phyloP scores from a whole-genome alignment of 1,140 invertebrate species.

The Gonioctena quinquepunctata region DNA sequence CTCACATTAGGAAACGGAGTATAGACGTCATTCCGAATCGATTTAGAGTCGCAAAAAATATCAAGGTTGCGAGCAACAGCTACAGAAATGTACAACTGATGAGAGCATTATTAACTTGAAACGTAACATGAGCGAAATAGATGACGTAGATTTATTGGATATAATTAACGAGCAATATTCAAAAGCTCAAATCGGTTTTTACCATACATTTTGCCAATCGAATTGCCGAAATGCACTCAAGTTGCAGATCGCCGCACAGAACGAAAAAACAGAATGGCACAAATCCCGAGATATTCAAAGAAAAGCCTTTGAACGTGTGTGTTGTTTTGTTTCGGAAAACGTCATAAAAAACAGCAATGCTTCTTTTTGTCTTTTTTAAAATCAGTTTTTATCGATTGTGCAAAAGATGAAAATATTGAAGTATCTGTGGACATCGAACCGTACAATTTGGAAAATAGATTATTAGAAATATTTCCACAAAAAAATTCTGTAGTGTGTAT shows the following conservation, averaged over 20 bases:
- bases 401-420: neutral
- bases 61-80: too few species aligned
- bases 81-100: neutral
- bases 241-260: neutral
- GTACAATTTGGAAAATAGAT: constrained; percentile 20
- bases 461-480: constrained; percentile 8
- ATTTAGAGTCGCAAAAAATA: constrained; percentile 1
- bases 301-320: neutral
- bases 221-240: neutral
- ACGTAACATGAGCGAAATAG: neutral
- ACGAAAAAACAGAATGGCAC: constrained; percentile 11
- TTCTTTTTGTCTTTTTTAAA: constrained; percentile 6
- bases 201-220: neutral
- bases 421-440: neutral
- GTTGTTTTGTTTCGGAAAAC: neutral
- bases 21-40: too few species aligned
- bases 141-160: too few species aligned
- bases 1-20: too few species aligned
- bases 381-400: neutral
- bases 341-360: neutral
- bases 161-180: neutral
- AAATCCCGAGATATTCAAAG: neutral
- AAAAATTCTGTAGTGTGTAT: constrained; percentile 9
- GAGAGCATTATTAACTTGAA: neutral
- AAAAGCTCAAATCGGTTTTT: neutral